A percentile compares a stretch with the other conserved stretches of the same genome.
These are phyloP conservation scores for Actinia tenebrosa DNA, from an alignment of 64 coral and sea anemone genomes.

Conservation along the genomic window DNA sequence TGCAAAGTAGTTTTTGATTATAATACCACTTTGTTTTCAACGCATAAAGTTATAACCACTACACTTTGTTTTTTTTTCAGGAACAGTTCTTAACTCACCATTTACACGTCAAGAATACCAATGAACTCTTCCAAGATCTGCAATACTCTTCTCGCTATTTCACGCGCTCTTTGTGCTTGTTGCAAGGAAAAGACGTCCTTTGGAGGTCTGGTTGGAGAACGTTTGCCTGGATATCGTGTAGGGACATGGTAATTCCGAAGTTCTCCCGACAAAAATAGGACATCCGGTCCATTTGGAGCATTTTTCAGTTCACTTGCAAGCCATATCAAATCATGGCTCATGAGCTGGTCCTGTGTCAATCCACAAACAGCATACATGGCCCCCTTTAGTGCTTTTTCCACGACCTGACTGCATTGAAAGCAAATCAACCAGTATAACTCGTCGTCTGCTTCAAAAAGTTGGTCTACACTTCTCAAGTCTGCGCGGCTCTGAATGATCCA, in stretches of 20 bases:
- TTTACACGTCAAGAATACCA: not conserved
- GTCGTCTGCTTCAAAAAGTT: slow-evolving; percentile 48
- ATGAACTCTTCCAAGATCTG: slow-evolving; percentile 34
- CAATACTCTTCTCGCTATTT: slow-evolving; percentile 32
- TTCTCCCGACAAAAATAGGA: slow-evolving; percentile 17
- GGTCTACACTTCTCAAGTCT: slow-evolving; percentile 50
- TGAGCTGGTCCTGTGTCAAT: slow-evolving; percentile 47
- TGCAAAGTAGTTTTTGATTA: no score
- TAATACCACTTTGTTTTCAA: no score
- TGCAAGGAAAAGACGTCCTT: slow-evolving; percentile 37
- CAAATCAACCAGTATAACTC: slow-evolving; percentile 58
- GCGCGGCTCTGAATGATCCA: slow-evolving; percentile 70
- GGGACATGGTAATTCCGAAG: slow-evolving; percentile 46
- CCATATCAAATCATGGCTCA: slow-evolving; percentile 49
- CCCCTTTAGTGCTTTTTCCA: slow-evolving; percentile 66
- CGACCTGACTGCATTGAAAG: slow-evolving; percentile 73
- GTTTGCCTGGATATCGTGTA: slow-evolving; percentile 61
- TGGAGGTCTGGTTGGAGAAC: slow-evolving; percentile 31
- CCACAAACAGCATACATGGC: slow-evolving; percentile 53
- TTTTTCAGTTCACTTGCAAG: slow-evolving; percentile 42
- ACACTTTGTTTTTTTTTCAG: no score
- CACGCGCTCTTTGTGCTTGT: slow-evolving; percentile 49
- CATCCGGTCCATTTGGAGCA: slow-evolving; percentile 38
- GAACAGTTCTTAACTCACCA: not conserved
- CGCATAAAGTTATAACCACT: no score